Evolutionary conservation across 2,888 invertebrate species (phyloP).

Genomic region (Megaustenia siamemsis): DNA sequence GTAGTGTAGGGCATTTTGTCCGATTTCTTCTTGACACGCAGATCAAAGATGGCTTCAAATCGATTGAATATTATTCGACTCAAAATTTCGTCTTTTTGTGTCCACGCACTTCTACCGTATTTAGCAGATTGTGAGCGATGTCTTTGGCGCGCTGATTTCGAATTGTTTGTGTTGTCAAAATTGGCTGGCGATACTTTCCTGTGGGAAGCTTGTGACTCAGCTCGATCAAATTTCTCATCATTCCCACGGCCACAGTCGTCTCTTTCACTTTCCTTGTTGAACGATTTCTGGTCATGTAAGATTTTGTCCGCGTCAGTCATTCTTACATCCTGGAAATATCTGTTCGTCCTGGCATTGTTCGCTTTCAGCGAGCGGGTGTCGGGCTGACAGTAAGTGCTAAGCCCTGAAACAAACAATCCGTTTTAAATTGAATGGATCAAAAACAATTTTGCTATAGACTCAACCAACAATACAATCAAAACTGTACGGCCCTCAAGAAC

Average conservation of each 20-base stretch:
- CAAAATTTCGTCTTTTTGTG: constrained; percentile 23
- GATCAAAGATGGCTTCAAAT: constrained; percentile 56
- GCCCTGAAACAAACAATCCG: constrained; percentile 30
- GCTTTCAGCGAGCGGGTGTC: constrained; percentile 55
- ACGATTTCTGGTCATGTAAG: not conserved
- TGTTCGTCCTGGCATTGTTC: constrained; percentile 34
- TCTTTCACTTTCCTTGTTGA: not conserved
- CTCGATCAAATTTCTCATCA: constrained; percentile 7
- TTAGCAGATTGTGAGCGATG: not conserved
- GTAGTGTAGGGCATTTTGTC: not conserved
- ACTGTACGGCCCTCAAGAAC: too few species aligned
- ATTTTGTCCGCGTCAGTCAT: not conserved
- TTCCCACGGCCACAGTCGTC: not conserved
- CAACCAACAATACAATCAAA: too few species aligned
- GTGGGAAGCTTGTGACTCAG: not conserved
- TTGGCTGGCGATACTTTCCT: not conserved
- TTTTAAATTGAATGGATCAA: too few species aligned
- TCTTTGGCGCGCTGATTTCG: not conserved
- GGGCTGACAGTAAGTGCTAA: constrained; percentile 53
- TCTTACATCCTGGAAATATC: constrained; percentile 2
- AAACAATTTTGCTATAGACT: too few species aligned
- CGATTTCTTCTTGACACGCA: not conserved
- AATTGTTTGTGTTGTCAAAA: not conserved
- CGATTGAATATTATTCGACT: constrained; percentile 30
- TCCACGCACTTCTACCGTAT: constrained; percentile 51